Evolutionary conservation across 1,140 invertebrate genomes (phyloP).

Genomic region (Aphaenogaster floridana): DNA sequence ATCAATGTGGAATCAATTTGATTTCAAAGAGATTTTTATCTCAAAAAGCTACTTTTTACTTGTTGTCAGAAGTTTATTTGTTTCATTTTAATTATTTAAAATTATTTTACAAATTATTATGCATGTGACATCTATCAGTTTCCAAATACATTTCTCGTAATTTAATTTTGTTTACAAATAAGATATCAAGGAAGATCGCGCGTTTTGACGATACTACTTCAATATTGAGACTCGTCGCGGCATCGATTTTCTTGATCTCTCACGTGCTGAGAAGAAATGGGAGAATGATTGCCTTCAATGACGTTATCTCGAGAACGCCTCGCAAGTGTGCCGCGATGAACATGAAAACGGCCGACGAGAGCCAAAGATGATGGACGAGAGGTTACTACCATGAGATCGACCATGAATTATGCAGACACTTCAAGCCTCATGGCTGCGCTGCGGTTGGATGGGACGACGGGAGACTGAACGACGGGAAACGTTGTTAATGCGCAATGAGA

Average conservation of each 20-base stretch:
- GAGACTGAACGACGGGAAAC: constrained; percentile 36
- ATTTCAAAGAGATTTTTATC: background rate
- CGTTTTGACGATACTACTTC: background rate
- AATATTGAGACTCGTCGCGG: background rate
- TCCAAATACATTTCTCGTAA: background rate
- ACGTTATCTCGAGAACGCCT: constrained; percentile 32
- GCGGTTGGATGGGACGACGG: constrained; percentile 23
- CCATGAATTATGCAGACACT: constrained; percentile 67
- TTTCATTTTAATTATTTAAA: background rate
- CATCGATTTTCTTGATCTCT: constrained; percentile 16
- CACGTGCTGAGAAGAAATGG: background rate
- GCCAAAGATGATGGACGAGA: constrained; percentile 66
- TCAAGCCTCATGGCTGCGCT: constrained; percentile 25
- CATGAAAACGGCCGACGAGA: constrained; percentile 35
- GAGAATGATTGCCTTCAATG: constrained; percentile 14
- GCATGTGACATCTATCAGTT: background rate
- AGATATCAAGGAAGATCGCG: background rate
- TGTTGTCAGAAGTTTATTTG: too few species aligned
- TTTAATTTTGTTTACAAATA: background rate
- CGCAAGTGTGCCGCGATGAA: constrained; percentile 36
- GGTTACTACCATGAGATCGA: constrained; percentile 56
- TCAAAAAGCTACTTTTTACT: background rate
- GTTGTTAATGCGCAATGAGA: constrained; percentile 53
- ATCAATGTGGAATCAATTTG: background rate
- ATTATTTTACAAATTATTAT: background rate